phyloP scores from a whole-genome alignment of 2,888 invertebrate species.

The Criorhina ranunculi region DNA sequence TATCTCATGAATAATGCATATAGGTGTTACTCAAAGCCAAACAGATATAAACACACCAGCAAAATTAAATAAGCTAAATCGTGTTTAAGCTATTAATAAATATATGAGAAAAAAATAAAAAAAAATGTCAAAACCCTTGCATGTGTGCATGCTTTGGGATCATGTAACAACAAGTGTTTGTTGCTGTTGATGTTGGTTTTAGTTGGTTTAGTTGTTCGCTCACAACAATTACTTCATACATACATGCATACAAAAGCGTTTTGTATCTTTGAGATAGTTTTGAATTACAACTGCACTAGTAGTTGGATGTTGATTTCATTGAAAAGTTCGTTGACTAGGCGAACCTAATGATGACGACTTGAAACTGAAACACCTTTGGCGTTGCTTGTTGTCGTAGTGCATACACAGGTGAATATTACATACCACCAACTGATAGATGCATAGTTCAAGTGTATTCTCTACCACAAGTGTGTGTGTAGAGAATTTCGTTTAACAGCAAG shows the following conservation, averaged over 20 bases:
- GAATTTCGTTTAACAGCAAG: constrained; percentile 27
- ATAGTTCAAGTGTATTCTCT: constrained; percentile 41
- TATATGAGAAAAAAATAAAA: constrained; percentile 11
- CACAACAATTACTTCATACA: constrained; percentile 57
- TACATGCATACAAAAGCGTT: constrained; percentile 9
- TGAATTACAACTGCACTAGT: constrained; percentile 69
- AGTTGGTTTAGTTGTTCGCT: too few relatives aligned
- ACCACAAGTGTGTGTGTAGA: constrained; percentile 16
- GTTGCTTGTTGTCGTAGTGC: constrained; percentile 12
- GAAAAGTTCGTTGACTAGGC: constrained; percentile 80
- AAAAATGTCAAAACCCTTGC: constrained; percentile 62
- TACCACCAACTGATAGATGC: constrained; percentile 25
- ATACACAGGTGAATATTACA: constrained; percentile 49
- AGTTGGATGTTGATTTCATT: constrained; percentile 79
- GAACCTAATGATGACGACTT: constrained; percentile 55
- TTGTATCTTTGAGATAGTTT: constrained; percentile 69
- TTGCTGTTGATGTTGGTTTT: constrained; percentile 37
- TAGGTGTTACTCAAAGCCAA: constrained; percentile 57
- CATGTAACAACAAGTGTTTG: constrained; percentile 74
- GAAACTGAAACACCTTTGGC: constrained; percentile 59
- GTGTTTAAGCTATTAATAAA: constrained; percentile 74
- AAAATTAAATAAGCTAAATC: constrained; percentile 75
- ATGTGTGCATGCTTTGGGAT: constrained; percentile 37
- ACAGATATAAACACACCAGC: constrained; percentile 66
- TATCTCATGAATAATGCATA: constrained; percentile 72